Percentiles rank a stretch among this genome's conserved stretches.
Conservation (phyloP, 2,888 invertebrate genomes). For the Oxyteleia sp. region DNA sequence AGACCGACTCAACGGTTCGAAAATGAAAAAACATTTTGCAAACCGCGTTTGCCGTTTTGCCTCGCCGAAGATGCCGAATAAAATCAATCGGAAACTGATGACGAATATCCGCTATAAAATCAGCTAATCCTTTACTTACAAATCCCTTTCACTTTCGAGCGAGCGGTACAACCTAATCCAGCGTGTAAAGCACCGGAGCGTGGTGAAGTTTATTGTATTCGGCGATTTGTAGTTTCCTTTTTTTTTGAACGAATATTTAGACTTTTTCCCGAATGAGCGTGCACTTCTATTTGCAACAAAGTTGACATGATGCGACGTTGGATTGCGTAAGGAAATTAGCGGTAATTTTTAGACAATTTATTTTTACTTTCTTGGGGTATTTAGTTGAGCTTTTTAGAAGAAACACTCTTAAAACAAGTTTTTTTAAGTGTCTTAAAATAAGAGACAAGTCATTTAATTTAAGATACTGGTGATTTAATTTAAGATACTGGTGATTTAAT, state of each 20-base stretch:
- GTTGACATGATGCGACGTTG: no score
- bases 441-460: no score
- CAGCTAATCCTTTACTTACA: conserved; percentile 45
- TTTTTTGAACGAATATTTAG: conserved; percentile 23
- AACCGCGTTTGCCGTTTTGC: neutral
- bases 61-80: neutral
- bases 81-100: conserved; percentile 22
- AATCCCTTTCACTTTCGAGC: conserved; percentile 40
- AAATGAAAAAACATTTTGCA: neutral
- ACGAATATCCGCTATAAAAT: conserved; percentile 31
- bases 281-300: neutral
- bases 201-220: conserved; percentile 16
- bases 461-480: no score
- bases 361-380: no score
- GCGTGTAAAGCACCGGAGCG: conserved; percentile 36
- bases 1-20: neutral
- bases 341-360: no score
- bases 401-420: no score
- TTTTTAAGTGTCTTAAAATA: no score
- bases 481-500: no score
- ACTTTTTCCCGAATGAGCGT: neutral
- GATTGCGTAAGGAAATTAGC: no score
- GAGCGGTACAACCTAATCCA: conserved; percentile 34
- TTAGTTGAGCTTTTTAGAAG: no score
- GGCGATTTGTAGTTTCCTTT: conserved; percentile 23